phyloP scores from a whole-genome alignment of 2,888 invertebrate species.

The Cephalotes varians region DNA sequence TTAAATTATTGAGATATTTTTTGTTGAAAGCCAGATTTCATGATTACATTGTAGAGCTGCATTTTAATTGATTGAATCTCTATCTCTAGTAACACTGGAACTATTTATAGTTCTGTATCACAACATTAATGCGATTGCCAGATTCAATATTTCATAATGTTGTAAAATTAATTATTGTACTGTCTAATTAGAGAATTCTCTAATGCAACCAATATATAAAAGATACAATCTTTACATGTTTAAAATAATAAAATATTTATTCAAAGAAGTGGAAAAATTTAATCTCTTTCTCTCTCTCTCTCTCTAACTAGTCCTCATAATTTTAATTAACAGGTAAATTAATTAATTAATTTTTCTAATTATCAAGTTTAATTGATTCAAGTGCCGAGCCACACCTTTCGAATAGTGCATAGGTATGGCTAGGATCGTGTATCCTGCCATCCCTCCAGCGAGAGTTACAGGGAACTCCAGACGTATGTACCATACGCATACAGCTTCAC shows the following conservation, averaged over 20 bases:
- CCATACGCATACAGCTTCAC: conserved; percentile 57
- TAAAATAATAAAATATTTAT: not conserved
- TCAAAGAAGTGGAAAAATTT: conserved; percentile 1
- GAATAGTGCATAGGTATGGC: conserved; percentile 74
- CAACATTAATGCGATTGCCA: not conserved
- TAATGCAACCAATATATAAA: not conserved
- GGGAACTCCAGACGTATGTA: conserved; percentile 49
- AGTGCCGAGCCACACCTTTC: conserved; percentile 74
- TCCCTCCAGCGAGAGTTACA: conserved; percentile 67
- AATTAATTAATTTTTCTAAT: conserved; percentile 68
- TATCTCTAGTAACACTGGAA: not conserved
- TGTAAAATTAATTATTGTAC: not conserved
- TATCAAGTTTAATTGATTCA: conserved; percentile 53
- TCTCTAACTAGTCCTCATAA: not conserved
- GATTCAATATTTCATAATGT: not conserved
- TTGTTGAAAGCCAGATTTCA: not conserved
- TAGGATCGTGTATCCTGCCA: conserved; percentile 65
- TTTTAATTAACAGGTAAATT: conserved; percentile 60
- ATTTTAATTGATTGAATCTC: not conserved
- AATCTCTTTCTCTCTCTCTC: not conserved
- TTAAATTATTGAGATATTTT: not conserved
- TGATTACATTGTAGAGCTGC: not conserved
- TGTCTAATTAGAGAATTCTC: not conserved
- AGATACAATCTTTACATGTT: not conserved
- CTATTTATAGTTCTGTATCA: not conserved